phyloP scores from a whole-genome alignment of 92 coral and sea anemone genomes.

The Umimayanthus chanpuru region DNA sequence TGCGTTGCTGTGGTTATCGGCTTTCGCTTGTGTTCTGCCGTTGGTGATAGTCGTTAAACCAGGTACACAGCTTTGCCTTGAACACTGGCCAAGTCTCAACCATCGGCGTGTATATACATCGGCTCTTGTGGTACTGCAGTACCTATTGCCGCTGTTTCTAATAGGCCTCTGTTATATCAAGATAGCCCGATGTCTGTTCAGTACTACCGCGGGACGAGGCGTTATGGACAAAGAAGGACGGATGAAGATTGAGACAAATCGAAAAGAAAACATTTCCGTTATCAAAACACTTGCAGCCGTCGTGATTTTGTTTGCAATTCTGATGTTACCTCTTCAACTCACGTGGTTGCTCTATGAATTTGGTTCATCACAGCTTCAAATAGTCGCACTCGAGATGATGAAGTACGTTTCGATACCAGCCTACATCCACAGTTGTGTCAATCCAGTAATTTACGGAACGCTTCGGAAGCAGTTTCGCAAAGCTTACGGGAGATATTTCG shows the following conservation, averaged over 20 bases:
- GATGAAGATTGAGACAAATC: constrained; percentile 50
- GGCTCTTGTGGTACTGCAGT: constrained; percentile 75
- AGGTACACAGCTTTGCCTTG: constrained; percentile 18
- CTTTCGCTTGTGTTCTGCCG: constrained; percentile 29
- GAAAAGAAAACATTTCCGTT: constrained; percentile 76
- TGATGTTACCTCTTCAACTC: constrained; percentile 85
- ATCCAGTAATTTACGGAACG: constrained; percentile 88
- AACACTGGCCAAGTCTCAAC: constrained; percentile 68
- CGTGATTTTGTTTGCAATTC: constrained; percentile 81
- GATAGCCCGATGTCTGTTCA: constrained; percentile 75
- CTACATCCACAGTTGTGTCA: constrained; percentile 83
- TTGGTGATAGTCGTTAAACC: constrained; percentile 24
- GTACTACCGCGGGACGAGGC: constrained; percentile 11
- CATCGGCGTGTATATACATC: constrained; percentile 79
- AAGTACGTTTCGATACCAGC: constrained; percentile 69
- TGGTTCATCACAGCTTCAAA: constrained; percentile 56
- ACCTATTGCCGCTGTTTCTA: constrained; percentile 74
- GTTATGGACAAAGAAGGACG: constrained; percentile 18
- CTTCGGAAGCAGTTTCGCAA: constrained; percentile 76
- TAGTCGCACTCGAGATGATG: constrained; percentile 55
- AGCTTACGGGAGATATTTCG: constrained; percentile 77
- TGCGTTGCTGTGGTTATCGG: constrained; percentile 16
- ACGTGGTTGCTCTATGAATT: constrained; percentile 87
- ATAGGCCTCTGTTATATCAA: constrained; percentile 82
- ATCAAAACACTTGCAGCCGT: constrained; percentile 84